Evolutionary conservation across 2,113 vertebrate species (phyloP).

Genomic region (Leptobrachium leishanense): DNA sequence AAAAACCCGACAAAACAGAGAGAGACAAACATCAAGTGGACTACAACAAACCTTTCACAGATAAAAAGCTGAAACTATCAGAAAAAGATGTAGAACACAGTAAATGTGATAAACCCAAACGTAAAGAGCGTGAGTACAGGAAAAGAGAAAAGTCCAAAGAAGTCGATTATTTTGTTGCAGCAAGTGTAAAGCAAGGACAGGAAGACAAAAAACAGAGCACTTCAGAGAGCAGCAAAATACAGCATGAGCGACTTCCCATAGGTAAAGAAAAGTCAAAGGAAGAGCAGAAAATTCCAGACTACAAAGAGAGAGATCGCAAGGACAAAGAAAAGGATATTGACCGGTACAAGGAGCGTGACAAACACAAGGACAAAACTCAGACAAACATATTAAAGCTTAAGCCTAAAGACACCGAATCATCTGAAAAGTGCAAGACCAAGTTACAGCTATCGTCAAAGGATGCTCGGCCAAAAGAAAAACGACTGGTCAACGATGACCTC

Average conservation of each 20-base stretch:
- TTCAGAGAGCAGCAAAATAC: slow-evolving; percentile 72
- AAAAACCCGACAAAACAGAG: slow-evolving; percentile 80
- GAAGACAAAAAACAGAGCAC: slow-evolving; percentile 81
- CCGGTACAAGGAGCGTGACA: slow-evolving; percentile 84
- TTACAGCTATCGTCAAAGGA: slow-evolving; percentile 73
- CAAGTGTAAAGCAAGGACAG: slow-evolving; percentile 73
- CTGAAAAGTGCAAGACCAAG: slow-evolving; percentile 81
- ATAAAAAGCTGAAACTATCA: slow-evolving; percentile 79
- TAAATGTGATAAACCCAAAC: slow-evolving; percentile 82
- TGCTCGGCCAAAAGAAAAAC: slow-evolving; percentile 88
- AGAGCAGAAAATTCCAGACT: slow-evolving; percentile 81
- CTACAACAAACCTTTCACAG: slow-evolving; percentile 69
- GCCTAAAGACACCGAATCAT: slow-evolving; percentile 60
- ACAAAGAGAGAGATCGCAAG: slow-evolving; percentile 86
- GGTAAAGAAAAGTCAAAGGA: slow-evolving; percentile 86
- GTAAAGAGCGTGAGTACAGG: slow-evolving; percentile 82
- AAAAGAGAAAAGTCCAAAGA: slow-evolving; percentile 83
- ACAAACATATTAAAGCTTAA: slow-evolving; percentile 73
- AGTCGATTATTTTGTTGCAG: slow-evolving; percentile 58
- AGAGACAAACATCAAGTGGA: slow-evolving; percentile 77
- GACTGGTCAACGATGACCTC: slow-evolving; percentile 93
- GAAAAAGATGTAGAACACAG: slow-evolving; percentile 79
- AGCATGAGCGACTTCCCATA: slow-evolving; percentile 69
- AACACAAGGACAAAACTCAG: slow-evolving; percentile 84
- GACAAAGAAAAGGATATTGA: slow-evolving; percentile 82